These are phyloP conservation scores for Fratercula arctica DNA, from an alignment of 2,797 vertebrate genomes.

Conservation along the genomic window DNA sequence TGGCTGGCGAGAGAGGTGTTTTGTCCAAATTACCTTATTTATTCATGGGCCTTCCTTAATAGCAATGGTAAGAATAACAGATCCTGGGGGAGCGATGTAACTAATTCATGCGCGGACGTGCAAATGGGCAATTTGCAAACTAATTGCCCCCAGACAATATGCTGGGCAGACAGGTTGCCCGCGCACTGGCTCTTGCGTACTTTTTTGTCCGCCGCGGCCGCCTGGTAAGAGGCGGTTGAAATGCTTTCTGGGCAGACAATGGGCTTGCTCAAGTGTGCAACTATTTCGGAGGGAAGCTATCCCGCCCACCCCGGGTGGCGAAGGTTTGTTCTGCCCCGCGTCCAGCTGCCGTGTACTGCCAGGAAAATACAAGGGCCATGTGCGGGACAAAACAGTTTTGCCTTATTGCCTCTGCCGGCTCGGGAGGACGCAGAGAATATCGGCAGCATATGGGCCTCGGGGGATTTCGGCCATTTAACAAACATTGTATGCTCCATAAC, in stretches of 20 bases:
- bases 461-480: conserved; percentile 74
- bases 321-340: conserved; percentile 74
- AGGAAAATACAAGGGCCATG: conserved; percentile 79
- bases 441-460: conserved; percentile 82
- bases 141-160: conserved; percentile 75
- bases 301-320: conserved; percentile 78
- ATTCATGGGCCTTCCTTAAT: conserved; percentile 49
- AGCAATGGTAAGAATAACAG: conserved; percentile 20
- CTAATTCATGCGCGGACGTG: conserved; percentile 54
- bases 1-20: neutral
- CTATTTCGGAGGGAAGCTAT: conserved; percentile 70
- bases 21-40: conserved; percentile 60
- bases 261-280: conserved; percentile 82
- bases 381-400: conserved; percentile 75
- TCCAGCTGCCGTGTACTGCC: conserved; percentile 75
- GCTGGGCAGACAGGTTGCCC: conserved; percentile 71
- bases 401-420: conserved; percentile 70
- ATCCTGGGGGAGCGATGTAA: conserved; percentile 35
- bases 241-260: conserved; percentile 82
- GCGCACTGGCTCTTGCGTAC: conserved; percentile 1
- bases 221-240: conserved; percentile 81
- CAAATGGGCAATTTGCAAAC: conserved; percentile 79
- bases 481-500: conserved; percentile 71
- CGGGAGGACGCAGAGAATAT: conserved; percentile 58
- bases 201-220: conserved; percentile 67